Evolutionary conservation across 2,113 vertebrate genomes (phyloP).

Genomic region (Stigmatopora argus): DNA sequence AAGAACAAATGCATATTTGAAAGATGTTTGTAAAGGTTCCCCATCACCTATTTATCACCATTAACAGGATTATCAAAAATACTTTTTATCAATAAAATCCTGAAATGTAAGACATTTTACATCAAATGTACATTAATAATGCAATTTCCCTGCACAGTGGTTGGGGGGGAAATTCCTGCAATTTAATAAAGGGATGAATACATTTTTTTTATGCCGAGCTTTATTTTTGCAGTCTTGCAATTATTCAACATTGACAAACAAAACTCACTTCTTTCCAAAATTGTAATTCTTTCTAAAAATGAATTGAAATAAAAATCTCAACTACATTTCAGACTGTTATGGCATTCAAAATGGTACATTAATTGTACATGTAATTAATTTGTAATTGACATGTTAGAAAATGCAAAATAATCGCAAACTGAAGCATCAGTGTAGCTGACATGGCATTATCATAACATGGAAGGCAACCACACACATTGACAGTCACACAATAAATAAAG

Average conservation of each 20-base stretch:
- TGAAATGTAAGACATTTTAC: too few species aligned
- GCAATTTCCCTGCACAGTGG: too few species aligned
- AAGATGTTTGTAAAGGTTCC: too few species aligned
- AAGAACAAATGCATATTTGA: too few species aligned
- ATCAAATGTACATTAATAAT: too few species aligned
- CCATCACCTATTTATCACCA: too few species aligned
- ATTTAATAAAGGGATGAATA: not conserved
- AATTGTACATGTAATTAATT: conserved; percentile 24
- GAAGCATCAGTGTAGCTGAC: conserved; percentile 5
- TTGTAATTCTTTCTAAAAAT: conserved; percentile 1
- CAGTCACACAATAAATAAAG: conserved; percentile 30
- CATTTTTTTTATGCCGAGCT: conserved; percentile 21
- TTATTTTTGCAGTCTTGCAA: conserved; percentile 42
- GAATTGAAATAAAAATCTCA: conserved; percentile 21
- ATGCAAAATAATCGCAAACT: conserved; percentile 14
- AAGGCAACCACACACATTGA: not conserved
- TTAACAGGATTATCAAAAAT: too few species aligned
- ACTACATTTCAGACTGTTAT: conserved; percentile 32
- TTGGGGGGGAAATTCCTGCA: not conserved
- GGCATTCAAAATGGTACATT: conserved; percentile 32
- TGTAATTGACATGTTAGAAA: conserved; percentile 33
- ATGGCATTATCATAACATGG: not conserved
- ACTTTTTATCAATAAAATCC: too few species aligned
- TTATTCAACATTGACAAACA: conserved; percentile 23
- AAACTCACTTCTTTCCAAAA: not conserved